Percentiles rank a stretch among this genome's conserved stretches.
These are phyloP conservation scores for Tridacna crocea DNA, from an alignment of 2,888 invertebrate species.

Conservation along the genomic window DNA sequence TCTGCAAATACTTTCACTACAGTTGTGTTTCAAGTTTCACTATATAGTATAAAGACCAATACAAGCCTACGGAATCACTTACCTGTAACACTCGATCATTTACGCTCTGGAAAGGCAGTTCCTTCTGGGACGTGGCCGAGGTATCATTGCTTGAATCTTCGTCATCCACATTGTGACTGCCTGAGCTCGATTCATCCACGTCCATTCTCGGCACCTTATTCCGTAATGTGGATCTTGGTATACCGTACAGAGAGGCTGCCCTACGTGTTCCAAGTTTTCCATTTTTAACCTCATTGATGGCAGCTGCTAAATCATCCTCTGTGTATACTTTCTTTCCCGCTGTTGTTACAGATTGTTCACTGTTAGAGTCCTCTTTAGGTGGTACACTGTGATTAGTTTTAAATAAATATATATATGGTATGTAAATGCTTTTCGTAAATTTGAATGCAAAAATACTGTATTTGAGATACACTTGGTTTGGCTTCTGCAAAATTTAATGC, in stretches of 20 bases:
- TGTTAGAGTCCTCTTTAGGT: not conserved
- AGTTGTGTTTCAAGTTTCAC: no score
- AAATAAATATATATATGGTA: no score
- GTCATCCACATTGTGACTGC: slow-evolving; percentile 24
- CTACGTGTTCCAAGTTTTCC: slow-evolving; percentile 96
- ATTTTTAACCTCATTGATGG: slow-evolving; percentile 96
- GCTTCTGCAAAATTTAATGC: no score
- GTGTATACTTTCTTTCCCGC: slow-evolving; percentile 88
- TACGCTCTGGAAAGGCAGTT: not conserved
- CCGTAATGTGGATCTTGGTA: slow-evolving; percentile 97
- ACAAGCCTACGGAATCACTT: not conserved
- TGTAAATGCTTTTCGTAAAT: no score
- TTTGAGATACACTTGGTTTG: no score
- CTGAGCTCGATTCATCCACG: slow-evolving; percentile 53
- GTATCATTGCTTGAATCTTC: slow-evolving; percentile 42
- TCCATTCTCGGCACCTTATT: slow-evolving; percentile 91
- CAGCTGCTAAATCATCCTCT: slow-evolving; percentile 96
- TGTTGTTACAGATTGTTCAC: slow-evolving; percentile 34
- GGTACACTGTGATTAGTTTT: not conserved
- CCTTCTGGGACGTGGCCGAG: slow-evolving; percentile 1
- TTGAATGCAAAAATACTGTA: no score
- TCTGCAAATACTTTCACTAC: no score
- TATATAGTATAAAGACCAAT: no score
- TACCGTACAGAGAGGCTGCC: slow-evolving; percentile 97
- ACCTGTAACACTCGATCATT: slow-evolving; percentile 20